phyloP scores from a whole-genome alignment of 2,888 invertebrate genomes.

The Orthosia incerta region DNA sequence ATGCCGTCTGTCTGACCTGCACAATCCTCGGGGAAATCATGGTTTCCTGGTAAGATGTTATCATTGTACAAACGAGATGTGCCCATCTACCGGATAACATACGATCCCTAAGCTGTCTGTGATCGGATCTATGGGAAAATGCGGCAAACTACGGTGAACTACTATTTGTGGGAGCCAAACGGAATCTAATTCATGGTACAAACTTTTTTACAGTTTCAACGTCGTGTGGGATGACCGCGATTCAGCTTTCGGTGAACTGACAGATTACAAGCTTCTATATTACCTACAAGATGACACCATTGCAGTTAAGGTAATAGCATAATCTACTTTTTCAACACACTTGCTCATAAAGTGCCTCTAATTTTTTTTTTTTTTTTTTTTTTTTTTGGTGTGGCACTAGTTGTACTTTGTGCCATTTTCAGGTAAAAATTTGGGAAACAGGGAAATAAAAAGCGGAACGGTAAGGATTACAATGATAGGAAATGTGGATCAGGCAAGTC shows the following conservation, averaged over 20 bases:
- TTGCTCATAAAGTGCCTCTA: too few species aligned
- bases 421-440: too few species aligned
- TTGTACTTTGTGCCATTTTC: too few species aligned
- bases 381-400: too few species aligned
- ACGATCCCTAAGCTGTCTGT: conserved; percentile 27
- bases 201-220: conserved; percentile 89
- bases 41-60: conserved; percentile 55
- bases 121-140: conserved; percentile 31
- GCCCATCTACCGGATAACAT: conserved; percentile 51
- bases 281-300: conserved; percentile 96
- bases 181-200: conserved; percentile 22
- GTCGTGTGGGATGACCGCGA: conserved; percentile 93
- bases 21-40: conserved; percentile 54
- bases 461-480: too few species aligned
- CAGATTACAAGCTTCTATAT: conserved; percentile 93
- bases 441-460: too few species aligned
- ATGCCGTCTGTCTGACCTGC: conserved; percentile 48
- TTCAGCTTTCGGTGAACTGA: conserved; percentile 90
- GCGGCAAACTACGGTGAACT: background rate
- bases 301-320: conserved; percentile 90
- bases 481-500: too few species aligned
- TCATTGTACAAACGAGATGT: conserved; percentile 39
- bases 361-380: too few species aligned
- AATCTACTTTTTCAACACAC: too few species aligned
- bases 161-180: conserved; percentile 3